Conservation (phyloP, 2,797 vertebrate species). For the Pseudochaenichthys georgianus region DNA sequence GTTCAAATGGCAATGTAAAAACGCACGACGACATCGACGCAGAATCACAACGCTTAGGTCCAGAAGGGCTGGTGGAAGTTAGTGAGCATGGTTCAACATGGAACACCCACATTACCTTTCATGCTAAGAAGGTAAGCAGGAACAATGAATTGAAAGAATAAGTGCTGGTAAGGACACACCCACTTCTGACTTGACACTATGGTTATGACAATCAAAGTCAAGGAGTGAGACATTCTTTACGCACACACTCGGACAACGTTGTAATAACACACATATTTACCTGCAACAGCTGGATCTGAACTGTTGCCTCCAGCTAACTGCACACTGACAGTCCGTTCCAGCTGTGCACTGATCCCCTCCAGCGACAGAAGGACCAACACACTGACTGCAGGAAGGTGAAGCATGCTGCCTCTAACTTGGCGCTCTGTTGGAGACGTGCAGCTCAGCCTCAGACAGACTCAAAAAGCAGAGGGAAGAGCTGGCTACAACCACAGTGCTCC, state of each 20-base stretch:
- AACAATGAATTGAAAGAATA: slow-evolving; percentile 69
- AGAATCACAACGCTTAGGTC: slow-evolving; percentile 37
- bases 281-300: slow-evolving; percentile 23
- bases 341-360: background rate
- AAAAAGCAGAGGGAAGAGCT: background rate
- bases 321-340: slow-evolving; percentile 22
- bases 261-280: slow-evolving; percentile 32
- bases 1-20: slow-evolving; percentile 7
- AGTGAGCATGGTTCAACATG: slow-evolving; percentile 19
- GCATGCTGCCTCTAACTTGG: slow-evolving; percentile 10
- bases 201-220: slow-evolving; percentile 5
- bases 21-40: slow-evolving; percentile 14
- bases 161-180: slow-evolving; percentile 24
- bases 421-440: background rate
- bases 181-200: slow-evolving; percentile 15
- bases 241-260: background rate
- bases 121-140: slow-evolving; percentile 75
- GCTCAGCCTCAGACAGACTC: background rate
- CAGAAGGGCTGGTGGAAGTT: slow-evolving; percentile 10
- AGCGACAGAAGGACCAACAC: slow-evolving; percentile 24
- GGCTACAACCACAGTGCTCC: background rate
- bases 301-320: slow-evolving; percentile 37
- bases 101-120: slow-evolving; percentile 74
- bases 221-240: background rate
- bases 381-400: background rate